Conservation (phyloP, 2,888 invertebrate genomes). For the Dryobota labecula region DNA sequence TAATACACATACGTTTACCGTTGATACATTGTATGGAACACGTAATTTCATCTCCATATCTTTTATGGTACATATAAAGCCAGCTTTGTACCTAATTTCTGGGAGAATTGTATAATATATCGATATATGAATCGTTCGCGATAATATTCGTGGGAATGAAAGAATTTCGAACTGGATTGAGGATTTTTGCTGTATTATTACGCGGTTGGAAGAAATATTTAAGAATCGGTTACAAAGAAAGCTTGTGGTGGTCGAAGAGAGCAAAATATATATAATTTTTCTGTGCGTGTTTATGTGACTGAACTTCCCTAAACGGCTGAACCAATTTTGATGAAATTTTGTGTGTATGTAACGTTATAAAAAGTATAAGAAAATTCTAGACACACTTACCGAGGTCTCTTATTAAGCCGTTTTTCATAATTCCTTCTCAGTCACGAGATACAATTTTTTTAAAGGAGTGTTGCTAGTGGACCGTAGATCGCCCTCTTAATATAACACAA, state of each 20-base stretch:
- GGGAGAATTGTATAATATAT: constrained; percentile 48
- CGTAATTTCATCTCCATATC: constrained; percentile 60
- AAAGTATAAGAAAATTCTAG: too few species aligned
- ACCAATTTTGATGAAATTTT: too few species aligned
- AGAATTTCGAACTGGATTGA: constrained; percentile 11
- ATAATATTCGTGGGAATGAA: constrained; percentile 44
- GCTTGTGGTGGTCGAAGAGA: neutral
- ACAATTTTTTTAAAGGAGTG: too few species aligned
- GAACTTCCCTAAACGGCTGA: too few species aligned
- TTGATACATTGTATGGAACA: constrained; percentile 59
- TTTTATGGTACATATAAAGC: constrained; percentile 62
- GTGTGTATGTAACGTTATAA: too few species aligned
- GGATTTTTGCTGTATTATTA: constrained; percentile 19
- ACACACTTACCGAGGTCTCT: too few species aligned
- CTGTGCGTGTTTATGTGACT: too few species aligned
- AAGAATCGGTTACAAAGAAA: neutral
- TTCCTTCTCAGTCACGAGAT: too few species aligned
- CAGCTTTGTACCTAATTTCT: constrained; percentile 58
- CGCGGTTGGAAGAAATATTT: neutral
- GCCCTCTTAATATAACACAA: too few species aligned
- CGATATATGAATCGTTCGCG: constrained; percentile 50
- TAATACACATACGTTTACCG: constrained; percentile 48
- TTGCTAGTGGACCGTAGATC: too few species aligned
- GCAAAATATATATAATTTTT: too few species aligned
- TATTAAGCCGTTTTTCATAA: too few species aligned